Evolutionary conservation across 1,140 invertebrate species (phyloP).

Genomic region (Diprion similis): DNA sequence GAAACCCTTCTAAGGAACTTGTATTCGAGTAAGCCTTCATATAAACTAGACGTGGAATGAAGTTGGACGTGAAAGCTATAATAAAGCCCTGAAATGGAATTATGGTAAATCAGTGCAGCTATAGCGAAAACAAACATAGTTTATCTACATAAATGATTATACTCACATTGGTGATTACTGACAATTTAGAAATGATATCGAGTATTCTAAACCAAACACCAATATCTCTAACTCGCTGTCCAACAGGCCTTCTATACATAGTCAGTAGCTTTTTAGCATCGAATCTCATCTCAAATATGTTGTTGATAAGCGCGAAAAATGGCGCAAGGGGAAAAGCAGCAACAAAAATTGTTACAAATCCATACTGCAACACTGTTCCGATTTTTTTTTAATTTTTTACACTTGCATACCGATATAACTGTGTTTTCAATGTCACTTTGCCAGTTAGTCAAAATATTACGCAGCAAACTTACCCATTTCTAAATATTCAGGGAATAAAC

Average conservation of each 20-base stretch:
- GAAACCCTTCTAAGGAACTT: conserved; percentile 76
- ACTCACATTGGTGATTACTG: conserved; percentile 93
- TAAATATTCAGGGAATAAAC: conserved; percentile 95
- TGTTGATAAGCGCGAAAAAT: conserved; percentile 87
- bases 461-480: conserved; percentile 84
- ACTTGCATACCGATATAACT: conserved; percentile 30
- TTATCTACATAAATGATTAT: conserved; percentile 2
- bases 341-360: conserved; percentile 91
- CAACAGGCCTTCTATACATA: conserved; percentile 84
- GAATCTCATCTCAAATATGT: conserved; percentile 87
- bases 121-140: conserved; percentile 1
- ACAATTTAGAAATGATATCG: conserved; percentile 87
- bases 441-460: neutral
- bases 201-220: conserved; percentile 93
- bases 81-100: conserved; percentile 85
- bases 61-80: conserved; percentile 98
- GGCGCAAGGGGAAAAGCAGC: conserved; percentile 90
- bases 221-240: conserved; percentile 84
- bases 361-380: conserved; percentile 81
- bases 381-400: too few relatives aligned
- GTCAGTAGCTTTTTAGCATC: conserved; percentile 88
- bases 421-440: neutral
- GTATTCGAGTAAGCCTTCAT: conserved; percentile 66
- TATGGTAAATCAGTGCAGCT: conserved; percentile 1
- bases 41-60: conserved; percentile 93